phyloP scores from a whole-genome alignment of 2,888 invertebrate genomes.

The Escarpia spicata region DNA sequence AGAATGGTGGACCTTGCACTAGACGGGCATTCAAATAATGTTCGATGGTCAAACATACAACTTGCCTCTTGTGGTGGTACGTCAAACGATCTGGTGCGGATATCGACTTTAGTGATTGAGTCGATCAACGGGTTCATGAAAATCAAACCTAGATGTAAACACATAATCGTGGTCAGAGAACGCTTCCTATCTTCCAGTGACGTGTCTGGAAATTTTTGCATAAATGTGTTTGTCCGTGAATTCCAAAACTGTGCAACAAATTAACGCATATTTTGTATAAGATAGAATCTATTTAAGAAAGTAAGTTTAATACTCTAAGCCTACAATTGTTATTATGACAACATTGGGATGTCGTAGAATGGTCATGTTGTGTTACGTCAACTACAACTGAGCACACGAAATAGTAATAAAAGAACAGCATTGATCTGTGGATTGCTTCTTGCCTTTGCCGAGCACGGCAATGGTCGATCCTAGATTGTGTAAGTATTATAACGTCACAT shows the following conservation, averaged over 20 bases:
- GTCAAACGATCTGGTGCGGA: conserved; percentile 60
- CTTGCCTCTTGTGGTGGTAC: conserved; percentile 57
- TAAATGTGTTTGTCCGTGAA: not conserved
- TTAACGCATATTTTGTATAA: no score
- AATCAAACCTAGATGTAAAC: conserved; percentile 41
- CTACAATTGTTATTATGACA: no score
- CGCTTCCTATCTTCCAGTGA: not conserved
- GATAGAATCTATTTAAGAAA: no score
- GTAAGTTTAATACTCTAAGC: no score
- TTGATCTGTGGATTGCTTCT: not conserved
- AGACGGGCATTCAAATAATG: not conserved
- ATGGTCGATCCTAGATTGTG: not conserved
- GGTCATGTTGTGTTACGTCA: no score
- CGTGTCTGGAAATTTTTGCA: not conserved
- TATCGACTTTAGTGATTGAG: conserved; percentile 47
- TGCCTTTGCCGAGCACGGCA: no score
- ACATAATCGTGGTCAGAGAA: not conserved
- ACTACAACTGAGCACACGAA: not conserved
- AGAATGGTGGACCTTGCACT: not conserved
- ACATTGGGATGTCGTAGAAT: no score
- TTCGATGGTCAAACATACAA: not conserved
- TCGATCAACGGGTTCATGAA: conserved; percentile 51
- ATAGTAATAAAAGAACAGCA: not conserved
- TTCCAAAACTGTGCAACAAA: not conserved
- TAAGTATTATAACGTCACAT: not conserved